Evolutionary conservation across 2,888 invertebrate genomes (phyloP).

Genomic region (Steromphala cineraria): DNA sequence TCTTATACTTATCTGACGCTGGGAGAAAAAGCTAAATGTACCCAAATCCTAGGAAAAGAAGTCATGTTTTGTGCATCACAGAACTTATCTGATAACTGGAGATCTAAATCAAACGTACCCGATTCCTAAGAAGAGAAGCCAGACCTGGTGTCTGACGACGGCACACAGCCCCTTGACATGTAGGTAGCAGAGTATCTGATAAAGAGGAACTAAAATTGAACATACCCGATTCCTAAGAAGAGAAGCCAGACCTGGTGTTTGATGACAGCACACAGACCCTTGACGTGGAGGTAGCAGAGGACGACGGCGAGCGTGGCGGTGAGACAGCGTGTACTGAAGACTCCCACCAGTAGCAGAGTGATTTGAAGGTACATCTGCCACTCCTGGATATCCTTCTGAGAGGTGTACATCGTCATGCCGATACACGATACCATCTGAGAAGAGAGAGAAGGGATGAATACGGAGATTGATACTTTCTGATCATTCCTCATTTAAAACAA

Average conservation of each 20-base stretch:
- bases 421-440: constrained; percentile 72
- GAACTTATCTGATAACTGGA: no score
- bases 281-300: constrained; percentile 87
- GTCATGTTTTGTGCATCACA: no score
- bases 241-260: constrained; percentile 79
- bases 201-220: constrained; percentile 56
- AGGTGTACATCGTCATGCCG: constrained; percentile 85
- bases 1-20: no score
- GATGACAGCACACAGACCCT: constrained; percentile 88
- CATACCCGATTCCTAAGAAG: constrained; percentile 73
- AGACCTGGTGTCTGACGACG: constrained; percentile 82
- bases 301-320: constrained; percentile 88
- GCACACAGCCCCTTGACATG: constrained; percentile 89
- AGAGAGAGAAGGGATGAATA: no score
- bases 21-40: no score
- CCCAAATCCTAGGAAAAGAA: no score
- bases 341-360: constrained; percentile 81
- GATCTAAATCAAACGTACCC: no score
- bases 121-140: constrained; percentile 51
- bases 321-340: constrained; percentile 89
- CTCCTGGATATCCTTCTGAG: constrained; percentile 58
- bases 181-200: constrained; percentile 84
- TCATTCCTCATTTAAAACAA: no score
- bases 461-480: no score
- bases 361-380: constrained; percentile 86